Percentiles rank a stretch among this genome's conserved stretches.
Evolutionary conservation across 2,113 vertebrate species (phyloP).

Genomic region (Athene cunicularia): DNA sequence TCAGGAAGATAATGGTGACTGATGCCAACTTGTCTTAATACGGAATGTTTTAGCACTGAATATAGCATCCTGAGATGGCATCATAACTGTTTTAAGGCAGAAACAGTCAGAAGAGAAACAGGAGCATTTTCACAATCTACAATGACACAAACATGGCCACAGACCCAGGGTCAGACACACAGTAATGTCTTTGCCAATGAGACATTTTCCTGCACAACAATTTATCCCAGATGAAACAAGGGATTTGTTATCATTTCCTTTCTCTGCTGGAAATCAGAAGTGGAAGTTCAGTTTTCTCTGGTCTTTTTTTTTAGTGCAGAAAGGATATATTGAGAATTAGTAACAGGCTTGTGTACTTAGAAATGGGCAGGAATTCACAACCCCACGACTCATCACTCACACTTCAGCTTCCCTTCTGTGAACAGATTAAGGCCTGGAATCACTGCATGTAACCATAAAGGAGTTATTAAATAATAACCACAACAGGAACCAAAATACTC

Average conservation of each 20-base stretch:
- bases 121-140: background rate
- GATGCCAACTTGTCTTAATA: background rate
- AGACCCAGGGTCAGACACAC: background rate
- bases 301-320: background rate
- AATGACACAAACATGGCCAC: background rate
- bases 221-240: background rate
- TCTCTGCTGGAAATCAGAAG: background rate
- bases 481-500: background rate
- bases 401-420: background rate
- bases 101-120: background rate
- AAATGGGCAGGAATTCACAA: background rate
- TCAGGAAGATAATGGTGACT: background rate
- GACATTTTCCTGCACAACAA: background rate
- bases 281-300: background rate
- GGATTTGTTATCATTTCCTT: background rate
- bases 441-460: rapidly evolving
- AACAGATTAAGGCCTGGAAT: background rate
- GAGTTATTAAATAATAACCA: background rate
- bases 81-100: background rate
- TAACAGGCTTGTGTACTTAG: background rate
- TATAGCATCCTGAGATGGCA: background rate
- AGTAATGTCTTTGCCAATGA: background rate
- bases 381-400: background rate
- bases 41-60: background rate
- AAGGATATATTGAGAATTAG: background rate